Evolutionary conservation across 1,140 invertebrate species (phyloP).

Genomic region (Halyomorpha halys): DNA sequence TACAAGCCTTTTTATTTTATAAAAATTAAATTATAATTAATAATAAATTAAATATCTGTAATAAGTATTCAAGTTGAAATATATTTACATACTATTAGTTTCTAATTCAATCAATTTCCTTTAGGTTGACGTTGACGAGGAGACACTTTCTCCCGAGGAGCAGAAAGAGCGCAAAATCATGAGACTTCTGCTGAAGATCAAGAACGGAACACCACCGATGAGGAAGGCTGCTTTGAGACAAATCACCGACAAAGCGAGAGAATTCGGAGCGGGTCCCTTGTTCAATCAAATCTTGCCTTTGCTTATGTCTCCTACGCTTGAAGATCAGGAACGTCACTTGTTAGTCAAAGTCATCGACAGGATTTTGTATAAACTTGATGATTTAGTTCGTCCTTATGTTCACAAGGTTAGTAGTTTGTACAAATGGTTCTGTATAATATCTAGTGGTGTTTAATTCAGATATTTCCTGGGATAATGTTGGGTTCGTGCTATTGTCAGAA

Average conservation of each 20-base stretch:
- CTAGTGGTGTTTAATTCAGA: too few species aligned
- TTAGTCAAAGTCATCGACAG: slow-evolving; percentile 99
- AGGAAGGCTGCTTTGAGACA: slow-evolving; percentile 93
- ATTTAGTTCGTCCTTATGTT: slow-evolving; percentile 96
- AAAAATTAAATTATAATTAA: too few species aligned
- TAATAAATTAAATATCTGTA: too few species aligned
- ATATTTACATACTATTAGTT: too few species aligned
- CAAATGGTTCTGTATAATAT: too few species aligned
- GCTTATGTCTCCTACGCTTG: slow-evolving; percentile 97
- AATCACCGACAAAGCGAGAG: slow-evolving; percentile 96
- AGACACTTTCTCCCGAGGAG: slow-evolving; percentile 87
- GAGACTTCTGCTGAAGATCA: slow-evolving; percentile 96
- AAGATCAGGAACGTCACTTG: slow-evolving; percentile 98
- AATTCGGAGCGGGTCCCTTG: slow-evolving; percentile 94
- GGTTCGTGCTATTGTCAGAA: too few species aligned
- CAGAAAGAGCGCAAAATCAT: slow-evolving; percentile 98
- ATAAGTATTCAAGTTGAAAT: too few species aligned
- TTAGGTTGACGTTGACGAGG: slow-evolving; percentile 92
- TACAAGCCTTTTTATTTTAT: slow-evolving; percentile 4
- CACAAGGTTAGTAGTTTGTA: slow-evolving; percentile 87
- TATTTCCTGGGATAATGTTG: too few species aligned
- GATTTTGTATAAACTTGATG: slow-evolving; percentile 97
- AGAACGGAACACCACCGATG: slow-evolving; percentile 99
- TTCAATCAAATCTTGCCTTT: slow-evolving; percentile 98
- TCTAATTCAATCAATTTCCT: not conserved